Conservation (phyloP, 2,888 invertebrate genomes). For the Caenorhabditis angaria region DNA sequence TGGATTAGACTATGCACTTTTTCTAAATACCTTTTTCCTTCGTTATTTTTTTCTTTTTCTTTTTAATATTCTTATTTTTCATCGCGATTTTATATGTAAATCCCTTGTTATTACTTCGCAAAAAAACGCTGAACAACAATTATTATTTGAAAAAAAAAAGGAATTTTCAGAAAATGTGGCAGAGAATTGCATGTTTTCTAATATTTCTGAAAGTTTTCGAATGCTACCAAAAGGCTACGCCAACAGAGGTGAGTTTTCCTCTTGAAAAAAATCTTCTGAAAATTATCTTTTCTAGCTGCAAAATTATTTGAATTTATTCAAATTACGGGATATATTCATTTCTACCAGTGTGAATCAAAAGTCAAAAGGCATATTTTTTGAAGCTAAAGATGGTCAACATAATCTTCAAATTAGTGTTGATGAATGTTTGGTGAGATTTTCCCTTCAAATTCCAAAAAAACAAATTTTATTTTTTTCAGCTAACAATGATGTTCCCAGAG, state of each 20-base stretch:
- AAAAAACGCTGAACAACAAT: too few relatives aligned
- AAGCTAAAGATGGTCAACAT: conserved; percentile 13
- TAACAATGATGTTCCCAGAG: conserved; percentile 8
- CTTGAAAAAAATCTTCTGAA: neutral
- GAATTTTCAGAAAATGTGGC: neutral
- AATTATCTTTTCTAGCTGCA: conserved; percentile 11
- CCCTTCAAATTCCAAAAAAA: neutral
- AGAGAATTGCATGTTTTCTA: neutral
- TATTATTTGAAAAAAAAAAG: neutral
- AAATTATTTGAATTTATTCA: conserved; percentile 31
- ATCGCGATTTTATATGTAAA: neutral
- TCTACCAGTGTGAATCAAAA: conserved; percentile 12
- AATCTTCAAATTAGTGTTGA: conserved; percentile 12
- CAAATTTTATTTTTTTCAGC: conserved; percentile 4
- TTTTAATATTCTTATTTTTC: neutral
- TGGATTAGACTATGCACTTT: too few relatives aligned
- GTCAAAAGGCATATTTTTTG: conserved; percentile 26
- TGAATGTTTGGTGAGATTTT: neutral
- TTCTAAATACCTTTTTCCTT: too few relatives aligned
- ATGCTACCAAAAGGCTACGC: neutral
- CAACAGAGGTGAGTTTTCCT: neutral
- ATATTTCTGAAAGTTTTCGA: neutral
- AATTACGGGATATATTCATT: conserved; percentile 28
- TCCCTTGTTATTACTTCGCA: too few relatives aligned
- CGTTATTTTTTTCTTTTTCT: neutral